Percentiles rank a stretch among this genome's conserved stretches.
phyloP scores from a whole-genome alignment of 2,888 invertebrate genomes.

The Eupelmus urozonus region DNA sequence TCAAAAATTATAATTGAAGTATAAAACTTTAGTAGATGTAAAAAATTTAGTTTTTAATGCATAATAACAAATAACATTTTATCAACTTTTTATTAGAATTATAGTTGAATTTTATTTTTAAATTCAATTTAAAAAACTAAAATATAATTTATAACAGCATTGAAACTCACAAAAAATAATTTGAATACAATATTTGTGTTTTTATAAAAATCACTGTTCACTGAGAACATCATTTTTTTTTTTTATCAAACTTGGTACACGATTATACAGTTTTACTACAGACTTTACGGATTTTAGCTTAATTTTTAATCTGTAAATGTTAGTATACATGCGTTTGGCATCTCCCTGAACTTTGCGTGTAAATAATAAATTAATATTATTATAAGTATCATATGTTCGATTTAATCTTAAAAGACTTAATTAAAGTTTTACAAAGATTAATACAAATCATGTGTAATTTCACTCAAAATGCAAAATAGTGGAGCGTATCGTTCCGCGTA shows the following conservation, averaged over 20 bases:
- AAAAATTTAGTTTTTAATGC: conserved; percentile 14
- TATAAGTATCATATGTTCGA: conserved; percentile 11
- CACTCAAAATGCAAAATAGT: conserved; percentile 53
- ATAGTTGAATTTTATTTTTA: background rate
- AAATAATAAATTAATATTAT: conserved; percentile 46
- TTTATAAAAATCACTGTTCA: conserved; percentile 46
- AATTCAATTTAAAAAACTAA: no score
- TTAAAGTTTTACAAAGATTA: conserved; percentile 39
- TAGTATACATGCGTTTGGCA: conserved; percentile 55
- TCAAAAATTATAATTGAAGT: no score
- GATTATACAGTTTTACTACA: conserved; percentile 54
- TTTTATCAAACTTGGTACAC: conserved; percentile 50
- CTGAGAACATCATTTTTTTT: conserved; percentile 32
- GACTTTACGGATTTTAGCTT: conserved; percentile 46
- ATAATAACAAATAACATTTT: background rate
- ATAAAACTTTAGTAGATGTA: background rate
- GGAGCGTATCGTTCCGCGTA: conserved; percentile 52
- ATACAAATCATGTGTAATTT: conserved; percentile 55
- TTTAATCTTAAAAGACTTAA: conserved; percentile 37
- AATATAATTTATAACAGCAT: no score
- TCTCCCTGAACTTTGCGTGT: conserved; percentile 46
- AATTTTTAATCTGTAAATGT: conserved; percentile 43
- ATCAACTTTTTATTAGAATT: background rate
- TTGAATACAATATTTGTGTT: conserved; percentile 24
- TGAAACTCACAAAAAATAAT: conserved; percentile 48